phyloP scores from a whole-genome alignment of 2,113 vertebrate species.

The Prunella himalayana region DNA sequence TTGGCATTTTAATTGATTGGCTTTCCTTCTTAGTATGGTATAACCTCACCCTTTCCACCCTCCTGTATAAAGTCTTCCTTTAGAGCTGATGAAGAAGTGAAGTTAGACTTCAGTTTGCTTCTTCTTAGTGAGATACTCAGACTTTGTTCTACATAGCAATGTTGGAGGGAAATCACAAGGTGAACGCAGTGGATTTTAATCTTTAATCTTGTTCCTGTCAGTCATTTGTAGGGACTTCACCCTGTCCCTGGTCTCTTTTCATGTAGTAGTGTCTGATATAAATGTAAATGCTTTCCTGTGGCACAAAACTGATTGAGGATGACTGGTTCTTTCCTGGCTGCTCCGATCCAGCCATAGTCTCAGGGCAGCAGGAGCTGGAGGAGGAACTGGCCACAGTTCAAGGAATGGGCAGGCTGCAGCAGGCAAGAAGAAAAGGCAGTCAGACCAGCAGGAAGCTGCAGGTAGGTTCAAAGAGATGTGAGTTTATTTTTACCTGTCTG shows the following conservation, averaged over 20 bases:
- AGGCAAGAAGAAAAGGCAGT: constrained; percentile 50
- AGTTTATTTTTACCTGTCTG: neutral
- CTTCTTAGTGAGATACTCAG: neutral
- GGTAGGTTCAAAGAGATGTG: constrained; percentile 64
- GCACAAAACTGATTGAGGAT: constrained; percentile 99
- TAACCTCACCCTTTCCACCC: neutral
- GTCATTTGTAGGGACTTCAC: constrained; percentile 19
- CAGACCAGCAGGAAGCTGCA: constrained; percentile 75
- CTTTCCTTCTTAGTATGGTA: neutral
- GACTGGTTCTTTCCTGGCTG: constrained; percentile 99
- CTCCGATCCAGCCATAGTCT: constrained; percentile 93
- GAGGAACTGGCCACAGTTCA: constrained; percentile 85
- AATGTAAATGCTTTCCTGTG: constrained; percentile 81
- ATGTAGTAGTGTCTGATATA: constrained; percentile 57
- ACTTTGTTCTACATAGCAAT: neutral
- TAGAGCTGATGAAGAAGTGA: neutral
- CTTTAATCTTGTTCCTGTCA: constrained; percentile 35
- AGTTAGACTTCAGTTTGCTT: neutral
- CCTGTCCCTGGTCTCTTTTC: constrained; percentile 20
- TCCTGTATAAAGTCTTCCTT: neutral
- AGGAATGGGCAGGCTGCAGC: constrained; percentile 78
- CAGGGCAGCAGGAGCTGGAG: constrained; percentile 93
- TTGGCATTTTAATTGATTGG: neutral
- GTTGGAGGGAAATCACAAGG: constrained; percentile 52
- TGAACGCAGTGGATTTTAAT: neutral